phyloP scores from a whole-genome alignment of 2,797 vertebrate species.

The Gambusia yucatana region DNA sequence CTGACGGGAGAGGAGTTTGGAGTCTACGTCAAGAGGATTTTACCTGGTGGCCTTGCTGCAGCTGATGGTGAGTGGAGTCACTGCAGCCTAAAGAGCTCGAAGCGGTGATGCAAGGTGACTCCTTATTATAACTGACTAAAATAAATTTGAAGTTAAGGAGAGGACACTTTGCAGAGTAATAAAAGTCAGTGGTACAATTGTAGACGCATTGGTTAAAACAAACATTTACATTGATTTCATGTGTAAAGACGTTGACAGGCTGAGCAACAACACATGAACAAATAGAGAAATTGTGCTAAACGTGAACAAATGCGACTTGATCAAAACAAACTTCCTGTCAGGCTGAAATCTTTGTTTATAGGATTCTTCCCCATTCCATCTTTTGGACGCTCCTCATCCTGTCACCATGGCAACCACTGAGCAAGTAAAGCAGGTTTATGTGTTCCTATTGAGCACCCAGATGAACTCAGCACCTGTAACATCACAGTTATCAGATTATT shows the following conservation, averaged over 20 bases:
- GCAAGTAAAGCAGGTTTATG: neutral
- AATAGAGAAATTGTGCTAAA: neutral
- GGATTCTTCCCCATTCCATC: neutral
- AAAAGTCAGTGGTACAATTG: neutral
- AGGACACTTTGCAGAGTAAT: neutral
- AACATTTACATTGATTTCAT: neutral
- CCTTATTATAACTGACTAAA: neutral
- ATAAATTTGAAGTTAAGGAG: neutral
- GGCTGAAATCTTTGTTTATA: neutral
- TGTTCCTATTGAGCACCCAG: neutral
- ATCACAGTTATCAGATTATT: neutral
- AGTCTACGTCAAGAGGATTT: constrained; percentile 91
- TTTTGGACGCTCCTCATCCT: neutral
- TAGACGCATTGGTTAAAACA: neutral
- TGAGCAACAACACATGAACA: neutral
- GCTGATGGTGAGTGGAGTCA: constrained; percentile 82
- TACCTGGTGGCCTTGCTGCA: constrained; percentile 89
- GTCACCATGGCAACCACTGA: constrained; percentile 2
- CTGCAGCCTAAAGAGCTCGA: neutral
- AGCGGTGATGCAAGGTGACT: neutral
- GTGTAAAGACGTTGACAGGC: neutral
- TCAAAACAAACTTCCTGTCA: neutral
- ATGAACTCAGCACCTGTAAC: neutral
- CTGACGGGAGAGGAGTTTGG: constrained; percentile 88
- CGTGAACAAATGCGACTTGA: neutral